A percentile compares a stretch with the other conserved stretches of the same genome.
phyloP scores from a whole-genome alignment of 2,113 vertebrate species.

The Indri indri region DNA sequence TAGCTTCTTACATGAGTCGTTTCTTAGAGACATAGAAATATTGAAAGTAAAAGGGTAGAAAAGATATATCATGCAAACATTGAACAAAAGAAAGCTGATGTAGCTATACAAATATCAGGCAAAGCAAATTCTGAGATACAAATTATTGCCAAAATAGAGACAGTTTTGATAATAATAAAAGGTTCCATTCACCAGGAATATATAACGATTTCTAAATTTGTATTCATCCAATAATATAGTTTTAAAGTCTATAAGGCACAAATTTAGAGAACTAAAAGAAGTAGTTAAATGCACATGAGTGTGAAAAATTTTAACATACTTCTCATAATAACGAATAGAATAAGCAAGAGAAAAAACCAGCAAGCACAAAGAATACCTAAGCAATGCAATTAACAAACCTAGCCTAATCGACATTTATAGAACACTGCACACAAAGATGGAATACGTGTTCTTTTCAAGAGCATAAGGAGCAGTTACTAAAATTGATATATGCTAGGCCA shows the following conservation, averaged over 20 bases:
- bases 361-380: neutral
- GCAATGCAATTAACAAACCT: constrained; percentile 4
- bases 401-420: neutral
- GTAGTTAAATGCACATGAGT: neutral
- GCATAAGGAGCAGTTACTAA: neutral
- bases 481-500: neutral
- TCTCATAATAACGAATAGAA: neutral
- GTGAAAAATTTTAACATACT: neutral
- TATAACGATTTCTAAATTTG: neutral
- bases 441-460: neutral
- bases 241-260: neutral
- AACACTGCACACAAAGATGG: neutral
- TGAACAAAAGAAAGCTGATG: neutral
- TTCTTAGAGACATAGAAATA: neutral
- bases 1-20: neutral
- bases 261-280: neutral
- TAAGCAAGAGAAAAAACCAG: neutral
- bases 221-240: neutral
- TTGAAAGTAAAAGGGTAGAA: neutral
- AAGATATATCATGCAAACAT: neutral
- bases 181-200: neutral
- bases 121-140: constrained; percentile 5
- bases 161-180: neutral
- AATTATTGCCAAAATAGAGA: neutral
- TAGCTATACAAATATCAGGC: neutral